These are phyloP conservation scores for Cacoxenus indagator DNA, from an alignment of 2,888 invertebrate genomes.

Conservation along the genomic window DNA sequence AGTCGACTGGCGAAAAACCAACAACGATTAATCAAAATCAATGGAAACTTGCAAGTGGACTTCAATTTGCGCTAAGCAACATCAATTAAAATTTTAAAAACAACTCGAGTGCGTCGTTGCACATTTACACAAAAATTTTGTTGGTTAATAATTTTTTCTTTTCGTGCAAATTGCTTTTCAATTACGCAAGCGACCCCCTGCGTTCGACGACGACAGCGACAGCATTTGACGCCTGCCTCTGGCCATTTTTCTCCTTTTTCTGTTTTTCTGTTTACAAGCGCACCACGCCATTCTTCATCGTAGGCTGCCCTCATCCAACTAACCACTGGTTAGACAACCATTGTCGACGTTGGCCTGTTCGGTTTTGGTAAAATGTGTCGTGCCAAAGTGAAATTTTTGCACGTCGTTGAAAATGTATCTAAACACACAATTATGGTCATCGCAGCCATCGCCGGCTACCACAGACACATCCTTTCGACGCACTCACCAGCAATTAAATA, in stretches of 20 bases:
- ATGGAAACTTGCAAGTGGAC: neutral
- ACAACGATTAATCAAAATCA: slow-evolving; percentile 43
- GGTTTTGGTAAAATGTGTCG: slow-evolving; percentile 19
- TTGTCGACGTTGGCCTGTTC: slow-evolving; percentile 1
- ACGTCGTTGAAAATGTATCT: neutral
- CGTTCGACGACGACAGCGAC: slow-evolving; percentile 23
- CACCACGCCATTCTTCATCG: neutral
- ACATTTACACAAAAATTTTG: slow-evolving; percentile 29
- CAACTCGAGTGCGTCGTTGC: slow-evolving; percentile 1
- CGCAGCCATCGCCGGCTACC: neutral
- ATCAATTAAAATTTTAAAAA: slow-evolving; percentile 44
- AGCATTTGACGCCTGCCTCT: slow-evolving; percentile 8
- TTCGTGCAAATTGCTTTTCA: slow-evolving; percentile 40
- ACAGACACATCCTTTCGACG: neutral
- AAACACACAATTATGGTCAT: neutral
- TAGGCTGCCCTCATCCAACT: neutral
- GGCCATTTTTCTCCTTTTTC: too few relatives aligned
- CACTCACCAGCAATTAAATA: slow-evolving; percentile 16
- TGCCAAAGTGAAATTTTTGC: slow-evolving; percentile 17
- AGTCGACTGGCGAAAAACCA: neutral
- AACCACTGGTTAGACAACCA: neutral
- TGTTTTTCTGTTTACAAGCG: too few relatives aligned
- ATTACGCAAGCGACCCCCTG: slow-evolving; percentile 32
- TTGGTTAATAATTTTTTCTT: neutral
- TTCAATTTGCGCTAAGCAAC: slow-evolving; percentile 25